phyloP scores from a whole-genome alignment of 2,888 invertebrate genomes.

The Hedychridium roseum region DNA sequence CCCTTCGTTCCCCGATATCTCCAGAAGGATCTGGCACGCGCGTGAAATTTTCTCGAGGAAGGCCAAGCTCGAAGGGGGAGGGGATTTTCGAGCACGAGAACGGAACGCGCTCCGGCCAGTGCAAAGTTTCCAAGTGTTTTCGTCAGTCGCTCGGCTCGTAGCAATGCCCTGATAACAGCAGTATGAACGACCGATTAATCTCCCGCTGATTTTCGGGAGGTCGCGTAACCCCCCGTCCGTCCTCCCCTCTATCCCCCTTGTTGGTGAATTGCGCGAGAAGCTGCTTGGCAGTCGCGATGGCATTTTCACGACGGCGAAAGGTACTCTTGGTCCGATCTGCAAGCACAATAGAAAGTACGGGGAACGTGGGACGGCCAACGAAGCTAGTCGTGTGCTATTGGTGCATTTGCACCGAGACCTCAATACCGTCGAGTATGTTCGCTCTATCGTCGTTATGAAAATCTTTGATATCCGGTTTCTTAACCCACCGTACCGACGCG shows the following conservation, averaged over 20 bases:
- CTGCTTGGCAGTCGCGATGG: constrained; percentile 5
- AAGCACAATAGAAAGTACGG: constrained; percentile 57
- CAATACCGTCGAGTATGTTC: constrained; percentile 34
- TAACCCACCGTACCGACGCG: background rate
- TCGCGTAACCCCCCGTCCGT: constrained; percentile 8
- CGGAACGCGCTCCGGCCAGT: too few species aligned
- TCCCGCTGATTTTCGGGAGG: constrained; percentile 25
- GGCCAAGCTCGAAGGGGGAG: too few species aligned
- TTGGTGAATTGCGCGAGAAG: background rate
- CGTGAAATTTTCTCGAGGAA: too few species aligned
- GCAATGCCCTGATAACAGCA: too few species aligned
- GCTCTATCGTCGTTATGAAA: constrained; percentile 14
- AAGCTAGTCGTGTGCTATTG: constrained; percentile 21
- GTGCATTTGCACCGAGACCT: constrained; percentile 36
- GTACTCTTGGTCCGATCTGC: constrained; percentile 47
- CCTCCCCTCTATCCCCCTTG: background rate
- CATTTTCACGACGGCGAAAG: constrained; percentile 39
- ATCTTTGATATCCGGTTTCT: constrained; percentile 26
- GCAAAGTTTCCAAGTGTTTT: too few species aligned
- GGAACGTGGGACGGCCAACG: constrained; percentile 50
- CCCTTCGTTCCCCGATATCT: too few species aligned
- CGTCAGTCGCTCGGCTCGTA: too few species aligned
- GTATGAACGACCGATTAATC: too few species aligned
- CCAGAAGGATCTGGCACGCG: too few species aligned
- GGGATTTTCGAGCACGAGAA: too few species aligned